A percentile compares a stretch with the other conserved stretches of the same genome.
Evolutionary conservation across 2,113 vertebrate species (phyloP).

Genomic region (Microcebus ravelobensis): DNA sequence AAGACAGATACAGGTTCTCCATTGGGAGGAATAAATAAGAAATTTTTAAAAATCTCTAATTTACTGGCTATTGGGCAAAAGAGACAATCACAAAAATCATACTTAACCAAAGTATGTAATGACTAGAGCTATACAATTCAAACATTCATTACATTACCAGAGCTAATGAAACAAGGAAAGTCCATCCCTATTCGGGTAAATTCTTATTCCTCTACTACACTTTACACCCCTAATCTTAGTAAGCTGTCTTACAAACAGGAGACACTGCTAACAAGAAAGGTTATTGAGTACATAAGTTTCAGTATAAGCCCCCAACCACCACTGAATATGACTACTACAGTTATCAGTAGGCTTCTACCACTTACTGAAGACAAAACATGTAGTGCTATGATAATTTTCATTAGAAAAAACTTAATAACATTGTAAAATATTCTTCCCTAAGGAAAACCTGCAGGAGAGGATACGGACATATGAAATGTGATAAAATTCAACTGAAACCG

Average conservation of each 20-base stretch:
- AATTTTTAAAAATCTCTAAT: background rate
- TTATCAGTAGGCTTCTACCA: background rate
- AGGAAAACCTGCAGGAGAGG: background rate
- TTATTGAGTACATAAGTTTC: background rate
- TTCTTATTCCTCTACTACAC: background rate
- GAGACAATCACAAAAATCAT: conserved; percentile 22
- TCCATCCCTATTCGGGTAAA: background rate
- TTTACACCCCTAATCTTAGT: background rate
- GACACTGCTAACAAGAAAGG: background rate
- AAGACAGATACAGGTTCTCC: background rate
- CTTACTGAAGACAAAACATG: background rate
- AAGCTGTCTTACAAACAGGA: background rate
- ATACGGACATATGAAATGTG: background rate
- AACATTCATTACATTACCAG: background rate
- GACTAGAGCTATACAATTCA: conserved; percentile 12
- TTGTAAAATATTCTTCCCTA: background rate
- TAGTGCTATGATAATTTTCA: background rate
- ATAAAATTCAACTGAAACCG: conserved; percentile 56
- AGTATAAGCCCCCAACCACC: background rate
- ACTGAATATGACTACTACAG: background rate
- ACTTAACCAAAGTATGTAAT: background rate
- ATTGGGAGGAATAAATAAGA: background rate
- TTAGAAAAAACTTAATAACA: background rate
- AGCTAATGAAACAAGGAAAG: background rate
- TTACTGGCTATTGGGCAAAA: background rate